Conservation (phyloP, 2,797 vertebrate genomes). For the Myoxocephalus aenaeus region DNA sequence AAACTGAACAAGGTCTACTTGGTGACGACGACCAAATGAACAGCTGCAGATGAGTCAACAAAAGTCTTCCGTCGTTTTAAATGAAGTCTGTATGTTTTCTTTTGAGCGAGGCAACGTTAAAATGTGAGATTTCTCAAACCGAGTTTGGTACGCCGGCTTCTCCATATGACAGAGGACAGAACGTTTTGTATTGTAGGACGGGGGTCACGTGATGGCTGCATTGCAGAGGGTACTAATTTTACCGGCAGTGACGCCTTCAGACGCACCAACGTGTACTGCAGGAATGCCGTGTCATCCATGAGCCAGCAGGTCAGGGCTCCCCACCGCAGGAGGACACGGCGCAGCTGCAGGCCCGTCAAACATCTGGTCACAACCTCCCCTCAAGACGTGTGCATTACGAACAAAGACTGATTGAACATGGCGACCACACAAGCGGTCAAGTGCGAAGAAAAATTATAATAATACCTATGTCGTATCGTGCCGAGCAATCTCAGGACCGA, state of each 20-base stretch:
- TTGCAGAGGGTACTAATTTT: neutral
- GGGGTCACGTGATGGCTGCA: conserved; percentile 11
- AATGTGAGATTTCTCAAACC: neutral
- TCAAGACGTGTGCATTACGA: neutral
- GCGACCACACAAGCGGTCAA: neutral
- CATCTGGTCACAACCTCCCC: conserved; percentile 6
- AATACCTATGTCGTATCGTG: neutral
- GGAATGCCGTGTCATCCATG: neutral
- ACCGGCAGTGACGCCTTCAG: neutral
- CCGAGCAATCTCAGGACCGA: neutral
- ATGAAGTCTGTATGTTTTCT: neutral
- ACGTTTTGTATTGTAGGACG: neutral
- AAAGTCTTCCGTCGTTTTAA: neutral
- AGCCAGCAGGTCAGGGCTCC: conserved; percentile 15
- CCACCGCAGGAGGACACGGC: neutral
- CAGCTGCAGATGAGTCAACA: neutral
- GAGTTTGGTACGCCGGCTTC: neutral
- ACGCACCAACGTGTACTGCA: neutral
- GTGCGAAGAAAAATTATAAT: too few relatives aligned
- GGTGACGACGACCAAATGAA: neutral
- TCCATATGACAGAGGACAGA: neutral
- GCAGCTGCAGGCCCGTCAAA: neutral
- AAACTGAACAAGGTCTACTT: neutral
- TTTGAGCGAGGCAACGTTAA: neutral
- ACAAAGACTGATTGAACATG: neutral